These are phyloP conservation scores for Agonopterix heracliana DNA, from an alignment of 2,888 invertebrate species.

Conservation along the genomic window DNA sequence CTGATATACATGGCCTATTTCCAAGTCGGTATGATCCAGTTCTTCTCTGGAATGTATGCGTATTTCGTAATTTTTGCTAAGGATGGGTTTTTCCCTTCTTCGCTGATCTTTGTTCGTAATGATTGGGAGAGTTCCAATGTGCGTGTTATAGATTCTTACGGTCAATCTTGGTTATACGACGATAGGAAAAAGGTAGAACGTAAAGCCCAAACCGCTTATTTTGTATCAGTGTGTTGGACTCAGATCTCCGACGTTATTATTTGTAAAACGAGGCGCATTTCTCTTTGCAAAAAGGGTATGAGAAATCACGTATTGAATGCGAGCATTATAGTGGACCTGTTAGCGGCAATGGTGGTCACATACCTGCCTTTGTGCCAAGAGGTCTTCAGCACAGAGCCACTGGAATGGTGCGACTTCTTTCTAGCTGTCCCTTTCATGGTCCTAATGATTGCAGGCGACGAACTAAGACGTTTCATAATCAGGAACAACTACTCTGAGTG, in stretches of 20 bases:
- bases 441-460: constrained; percentile 85
- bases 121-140: constrained; percentile 82
- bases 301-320: constrained; percentile 79
- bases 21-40: constrained; percentile 91
- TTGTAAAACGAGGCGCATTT: constrained; percentile 85
- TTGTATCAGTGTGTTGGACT: constrained; percentile 84
- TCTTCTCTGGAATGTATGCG: constrained; percentile 85
- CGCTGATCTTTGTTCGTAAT: constrained; percentile 80
- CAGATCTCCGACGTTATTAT: constrained; percentile 87
- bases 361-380: constrained; percentile 82
- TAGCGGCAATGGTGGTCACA: constrained; percentile 79
- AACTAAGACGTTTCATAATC: constrained; percentile 81
- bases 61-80: constrained; percentile 88
- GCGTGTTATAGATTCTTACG: constrained; percentile 82
- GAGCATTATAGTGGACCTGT: constrained; percentile 78
- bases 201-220: constrained; percentile 87
- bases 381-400: constrained; percentile 81
- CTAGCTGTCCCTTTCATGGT: constrained; percentile 84
- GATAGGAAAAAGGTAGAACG: constrained; percentile 82
- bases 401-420: constrained; percentile 82
- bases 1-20: constrained; percentile 89
- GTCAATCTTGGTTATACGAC: constrained; percentile 83
- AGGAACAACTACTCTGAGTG: constrained; percentile 81
- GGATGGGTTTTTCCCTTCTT: constrained; percentile 83
- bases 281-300: constrained; percentile 86